Percentiles rank a stretch among this genome's conserved stretches.
Evolutionary conservation across 2,113 vertebrate species (phyloP).

Genomic region (Mandrillus leucophaeus): DNA sequence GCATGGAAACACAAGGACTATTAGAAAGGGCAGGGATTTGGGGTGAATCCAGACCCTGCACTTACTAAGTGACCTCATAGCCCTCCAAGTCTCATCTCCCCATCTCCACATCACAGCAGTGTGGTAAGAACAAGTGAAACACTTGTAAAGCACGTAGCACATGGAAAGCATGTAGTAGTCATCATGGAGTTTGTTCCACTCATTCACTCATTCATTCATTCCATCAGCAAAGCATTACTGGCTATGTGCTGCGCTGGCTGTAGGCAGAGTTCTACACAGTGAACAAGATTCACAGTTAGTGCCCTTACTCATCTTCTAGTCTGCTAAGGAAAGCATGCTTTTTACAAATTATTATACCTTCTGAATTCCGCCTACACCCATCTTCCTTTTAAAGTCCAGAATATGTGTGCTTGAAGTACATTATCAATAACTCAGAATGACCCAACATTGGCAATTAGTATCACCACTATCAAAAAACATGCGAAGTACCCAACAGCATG

Average conservation of each 20-base stretch:
- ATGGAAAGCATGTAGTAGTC: neutral
- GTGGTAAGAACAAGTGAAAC: neutral
- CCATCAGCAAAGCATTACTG: neutral
- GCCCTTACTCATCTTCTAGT: fast-evolving
- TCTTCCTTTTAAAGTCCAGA: neutral
- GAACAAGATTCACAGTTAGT: neutral
- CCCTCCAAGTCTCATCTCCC: neutral
- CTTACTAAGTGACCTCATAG: neutral
- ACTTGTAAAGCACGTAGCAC: neutral
- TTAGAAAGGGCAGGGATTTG: neutral
- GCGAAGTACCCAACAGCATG: fast-evolving
- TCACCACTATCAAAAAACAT: neutral
- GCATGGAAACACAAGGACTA: neutral
- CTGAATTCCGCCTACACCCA: neutral
- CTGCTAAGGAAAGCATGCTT: neutral
- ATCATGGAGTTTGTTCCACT: neutral
- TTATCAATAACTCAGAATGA: neutral
- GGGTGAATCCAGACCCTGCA: neutral
- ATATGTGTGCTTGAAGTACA: neutral
- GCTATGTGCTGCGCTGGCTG: neutral
- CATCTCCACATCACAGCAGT: too few species aligned
- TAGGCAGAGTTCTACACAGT: neutral
- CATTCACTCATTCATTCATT: neutral
- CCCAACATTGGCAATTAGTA: neutral
- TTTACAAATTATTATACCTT: neutral